Evolutionary conservation across 2,113 vertebrate species (phyloP), one percentile per base, ranked within the genome.

Genomic region (Pteropus alecto): DNA sequence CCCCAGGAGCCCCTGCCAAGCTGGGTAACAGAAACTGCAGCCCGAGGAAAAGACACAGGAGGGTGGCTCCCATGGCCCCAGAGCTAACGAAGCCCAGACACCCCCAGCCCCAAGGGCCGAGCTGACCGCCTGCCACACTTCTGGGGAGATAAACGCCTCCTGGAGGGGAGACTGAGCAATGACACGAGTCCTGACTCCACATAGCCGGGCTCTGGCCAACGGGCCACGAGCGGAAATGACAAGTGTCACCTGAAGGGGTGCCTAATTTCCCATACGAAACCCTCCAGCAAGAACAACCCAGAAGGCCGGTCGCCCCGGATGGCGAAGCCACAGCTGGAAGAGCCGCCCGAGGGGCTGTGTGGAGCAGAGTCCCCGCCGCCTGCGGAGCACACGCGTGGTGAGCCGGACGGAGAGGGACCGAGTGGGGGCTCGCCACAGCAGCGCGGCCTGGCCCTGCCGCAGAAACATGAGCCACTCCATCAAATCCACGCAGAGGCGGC

Each of bases 281-380:
- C 33, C 6, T 48, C 54, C 61, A 65, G 46, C 10, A 51, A 30
- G 38, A 86, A 28, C 68, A 18, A 63, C 51, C 81, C 2, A 7
- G 14, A 58, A 28, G 41, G 35, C 0, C 16, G 3, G 58, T 7
- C 7, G 3, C 33, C 46, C 38, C 61, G 56, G 35, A 38, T 0
- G 7, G 4, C 24, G 35, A 38, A 70, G n/a, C 24, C 43, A 24
- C 28, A 70, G 12, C 54, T 48, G 6, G 19, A 81, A 51, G 33
- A 35, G 22, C 2, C 10, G 2, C 30, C 11, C 0, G 10, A n/a
- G 79, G 6, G 28, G 24, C 46, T 1, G 0, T 6, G 3, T 38
- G 81, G n/a, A 7, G 26, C 60, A 82, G 79, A n/a, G 48, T 4
- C 10, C 21, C 26, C 4, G 28, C 28, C 12, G 9, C 6, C 67